Conservation (phyloP, 1,140 invertebrate species). For the Drosophila athabasca region DNA sequence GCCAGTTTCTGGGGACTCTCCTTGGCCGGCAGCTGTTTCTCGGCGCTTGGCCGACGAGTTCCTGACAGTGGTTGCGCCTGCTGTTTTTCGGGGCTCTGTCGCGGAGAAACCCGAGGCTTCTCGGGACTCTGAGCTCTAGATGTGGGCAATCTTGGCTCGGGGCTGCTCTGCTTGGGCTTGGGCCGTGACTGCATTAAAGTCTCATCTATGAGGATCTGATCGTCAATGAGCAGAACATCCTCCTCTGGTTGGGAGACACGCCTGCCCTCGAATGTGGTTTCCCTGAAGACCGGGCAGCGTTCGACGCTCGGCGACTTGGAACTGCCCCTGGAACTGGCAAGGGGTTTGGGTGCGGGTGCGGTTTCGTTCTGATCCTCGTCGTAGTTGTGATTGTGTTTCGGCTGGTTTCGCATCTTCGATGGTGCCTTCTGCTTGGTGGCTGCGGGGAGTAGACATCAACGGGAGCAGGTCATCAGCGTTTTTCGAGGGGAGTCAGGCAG, state of each 20-base stretch:
- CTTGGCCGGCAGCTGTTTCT: neutral
- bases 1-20: neutral
- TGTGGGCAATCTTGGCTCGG: too few relatives aligned
- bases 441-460: slow-evolving; percentile 12
- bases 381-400: slow-evolving; percentile 10
- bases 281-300: slow-evolving; percentile 55
- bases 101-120: slow-evolving; percentile 2
- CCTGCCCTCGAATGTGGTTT: slow-evolving; percentile 64
- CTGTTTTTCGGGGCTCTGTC: too few relatives aligned
- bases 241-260: slow-evolving; percentile 40
- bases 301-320: slow-evolving; percentile 61
- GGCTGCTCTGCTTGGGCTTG: too few relatives aligned
- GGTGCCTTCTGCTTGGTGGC: slow-evolving; percentile 35
- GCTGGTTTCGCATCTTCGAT: neutral
- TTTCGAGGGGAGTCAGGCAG: slow-evolving; percentile 9
- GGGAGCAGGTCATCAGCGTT: slow-evolving; percentile 40
- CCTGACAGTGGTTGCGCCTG: too few relatives aligned
- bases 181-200: neutral
- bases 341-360: too few relatives aligned
- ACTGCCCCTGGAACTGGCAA: slow-evolving; percentile 15
- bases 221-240: slow-evolving; percentile 43
- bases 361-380: slow-evolving; percentile 30
- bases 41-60: too few relatives aligned
- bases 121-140: too few relatives aligned
- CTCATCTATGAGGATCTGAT: slow-evolving; percentile 60